Conservation (phyloP, 2,797 vertebrate species). For the Xiphorhynchus erythropygius region DNA sequence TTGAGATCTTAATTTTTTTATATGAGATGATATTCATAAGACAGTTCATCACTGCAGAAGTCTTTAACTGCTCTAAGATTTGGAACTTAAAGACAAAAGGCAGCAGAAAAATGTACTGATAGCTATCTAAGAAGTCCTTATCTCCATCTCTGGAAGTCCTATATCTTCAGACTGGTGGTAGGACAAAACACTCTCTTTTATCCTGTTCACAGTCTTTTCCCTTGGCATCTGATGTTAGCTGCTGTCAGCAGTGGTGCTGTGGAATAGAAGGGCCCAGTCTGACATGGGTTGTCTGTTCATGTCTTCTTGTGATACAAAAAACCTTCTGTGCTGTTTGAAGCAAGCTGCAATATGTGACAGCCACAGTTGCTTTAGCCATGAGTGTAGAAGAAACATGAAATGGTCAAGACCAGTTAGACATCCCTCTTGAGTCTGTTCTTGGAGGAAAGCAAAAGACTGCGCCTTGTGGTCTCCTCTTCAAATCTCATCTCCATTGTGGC, state of each 20-base stretch:
- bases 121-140: not conserved
- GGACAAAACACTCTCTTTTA: not conserved
- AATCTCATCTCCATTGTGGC: not conserved
- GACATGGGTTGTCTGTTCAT: not conserved
- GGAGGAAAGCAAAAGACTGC: not conserved
- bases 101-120: not conserved
- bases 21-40: not conserved
- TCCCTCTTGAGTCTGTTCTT: not conserved
- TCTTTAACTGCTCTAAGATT: not conserved
- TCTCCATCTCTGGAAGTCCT: not conserved
- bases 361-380: not conserved
- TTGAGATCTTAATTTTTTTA: not conserved
- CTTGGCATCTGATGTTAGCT: not conserved
- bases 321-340: not conserved
- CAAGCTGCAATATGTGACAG: not conserved
- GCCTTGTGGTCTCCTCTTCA: not conserved
- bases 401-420: not conserved
- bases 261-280: not conserved
- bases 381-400: not conserved
- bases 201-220: not conserved
- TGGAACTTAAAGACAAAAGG: not conserved
- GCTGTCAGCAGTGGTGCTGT: not conserved
- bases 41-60: not conserved
- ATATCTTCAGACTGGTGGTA: not conserved
- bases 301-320: not conserved